Conservation (phyloP, 2,888 invertebrate genomes). For the Proisotoma minuta region DNA sequence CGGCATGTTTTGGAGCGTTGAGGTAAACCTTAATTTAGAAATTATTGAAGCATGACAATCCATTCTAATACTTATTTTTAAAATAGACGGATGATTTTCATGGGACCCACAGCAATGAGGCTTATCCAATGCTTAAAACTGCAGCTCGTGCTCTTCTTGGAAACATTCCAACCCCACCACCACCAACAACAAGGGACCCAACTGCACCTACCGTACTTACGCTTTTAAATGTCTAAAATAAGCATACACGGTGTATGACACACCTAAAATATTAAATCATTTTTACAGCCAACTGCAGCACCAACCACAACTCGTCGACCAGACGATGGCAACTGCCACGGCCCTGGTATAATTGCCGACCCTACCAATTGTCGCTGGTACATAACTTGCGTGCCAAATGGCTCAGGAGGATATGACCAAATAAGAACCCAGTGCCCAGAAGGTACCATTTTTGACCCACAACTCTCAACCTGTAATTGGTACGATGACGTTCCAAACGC, state of each 20-base stretch:
- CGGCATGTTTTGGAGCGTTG: neutral
- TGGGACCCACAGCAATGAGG: slow-evolving; percentile 11
- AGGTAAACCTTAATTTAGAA: too few species aligned
- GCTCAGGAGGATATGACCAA: neutral
- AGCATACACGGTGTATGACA: too few species aligned
- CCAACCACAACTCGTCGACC: neutral
- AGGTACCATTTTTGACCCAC: slow-evolving; percentile 11
- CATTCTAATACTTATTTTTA: too few species aligned
- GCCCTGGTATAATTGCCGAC: neutral
- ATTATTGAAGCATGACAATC: too few species aligned
- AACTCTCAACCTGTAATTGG: neutral
- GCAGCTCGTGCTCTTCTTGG: slow-evolving; percentile 5
- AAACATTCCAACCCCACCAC: neutral
- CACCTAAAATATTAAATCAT: too few species aligned
- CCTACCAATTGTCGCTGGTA: slow-evolving; percentile 1
- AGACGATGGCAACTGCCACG: neutral
- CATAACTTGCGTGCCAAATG: neutral
- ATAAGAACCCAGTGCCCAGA: neutral
- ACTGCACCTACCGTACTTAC: neutral
- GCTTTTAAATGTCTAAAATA: neutral
- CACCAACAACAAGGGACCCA: slow-evolving; percentile 8
- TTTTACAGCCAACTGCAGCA: neutral
- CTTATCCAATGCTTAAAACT: slow-evolving; percentile 14
- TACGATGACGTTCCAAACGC: slow-evolving; percentile 1
- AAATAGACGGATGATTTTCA: slow-evolving; percentile 4